Base-by-base conservation (phyloP, 1,140 invertebrate genomes). In the Pinna nobilis region DNA sequence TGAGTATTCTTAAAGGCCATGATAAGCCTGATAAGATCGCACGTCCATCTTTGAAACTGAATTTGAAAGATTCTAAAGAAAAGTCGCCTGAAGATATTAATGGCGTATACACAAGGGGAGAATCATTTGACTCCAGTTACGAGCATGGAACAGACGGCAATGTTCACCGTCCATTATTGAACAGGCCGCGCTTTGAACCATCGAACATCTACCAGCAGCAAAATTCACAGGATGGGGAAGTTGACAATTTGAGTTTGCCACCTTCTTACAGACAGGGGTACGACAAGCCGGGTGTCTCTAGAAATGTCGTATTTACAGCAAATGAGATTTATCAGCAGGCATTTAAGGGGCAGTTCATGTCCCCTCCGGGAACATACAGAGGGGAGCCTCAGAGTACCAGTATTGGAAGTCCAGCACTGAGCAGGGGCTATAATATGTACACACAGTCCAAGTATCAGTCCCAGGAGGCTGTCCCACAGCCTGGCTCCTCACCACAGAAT, bases 271-370 rank as follows among this genome's bases (percentile, higher is more conserved):
- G 66, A 13, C 72, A 73, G 61, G 81, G 81, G 44, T 82, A 82
- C 60, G 70, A 79, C 25, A 78, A 82, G 28, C 59, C 76, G 11
- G 60, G 71, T 15, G 59, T 83, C 2, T 51, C 78, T 11, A 72
- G 44, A 57, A 81, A 82, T 68, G 74, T 81, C 23, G 81, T 76
- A 13, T 85, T 80, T 53, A 81, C 83, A 15, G 68, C 80, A 67
- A 78, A 82, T 69, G 79, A 85, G 57, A 85, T 85, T 28, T 85
- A 85, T 61, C 67, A 74, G 15, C 80, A 85, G 57, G 83, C 83
- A n/a, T 82, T 74, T 70, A 74, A 59, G 23, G 59, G 60, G 11
- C 35, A 75, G 13, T 35, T 64, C 47, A 20, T 59, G 15, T 47
- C 59, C 20, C 15, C 39, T 30, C 32, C 30, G 9, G 41, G 53